Conservation (phyloP, 2,113 vertebrate species). For the Aptenodytes forsteri region DNA sequence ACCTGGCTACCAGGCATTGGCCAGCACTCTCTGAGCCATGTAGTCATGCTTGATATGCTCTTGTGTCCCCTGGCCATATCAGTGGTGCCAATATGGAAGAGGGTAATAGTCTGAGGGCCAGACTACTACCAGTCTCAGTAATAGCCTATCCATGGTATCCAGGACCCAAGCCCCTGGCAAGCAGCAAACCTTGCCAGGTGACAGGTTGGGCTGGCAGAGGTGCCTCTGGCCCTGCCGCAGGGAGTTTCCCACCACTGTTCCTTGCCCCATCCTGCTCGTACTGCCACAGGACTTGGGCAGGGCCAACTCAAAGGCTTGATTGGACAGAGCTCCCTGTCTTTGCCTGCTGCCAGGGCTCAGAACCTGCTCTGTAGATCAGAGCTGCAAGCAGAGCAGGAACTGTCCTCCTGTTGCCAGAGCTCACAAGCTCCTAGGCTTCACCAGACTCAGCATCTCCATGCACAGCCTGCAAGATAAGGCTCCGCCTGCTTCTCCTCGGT, state of each 20-base stretch:
- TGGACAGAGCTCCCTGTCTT: no score
- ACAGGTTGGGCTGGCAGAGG: neutral
- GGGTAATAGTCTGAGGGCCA: neutral
- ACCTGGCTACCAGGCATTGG: neutral
- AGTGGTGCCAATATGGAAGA: neutral
- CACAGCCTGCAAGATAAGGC: neutral
- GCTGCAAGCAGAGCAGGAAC: neutral
- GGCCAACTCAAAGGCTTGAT: neutral
- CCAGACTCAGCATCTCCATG: neutral
- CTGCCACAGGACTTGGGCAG: no score
- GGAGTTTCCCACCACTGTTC: neutral
- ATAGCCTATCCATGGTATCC: no score
- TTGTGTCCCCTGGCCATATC: no score
- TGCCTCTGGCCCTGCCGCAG: neutral
- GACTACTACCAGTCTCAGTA: no score
- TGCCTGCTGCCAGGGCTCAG: neutral
- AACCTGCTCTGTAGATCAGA: neutral
- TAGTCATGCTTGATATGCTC: neutral
- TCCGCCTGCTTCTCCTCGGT: neutral
- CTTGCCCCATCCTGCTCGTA: neutral
- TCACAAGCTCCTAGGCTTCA: neutral
- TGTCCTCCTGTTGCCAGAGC: accelerated
- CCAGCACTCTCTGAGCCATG: no score
- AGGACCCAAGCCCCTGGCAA: neutral
- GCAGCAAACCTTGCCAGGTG: neutral